phyloP scores from a whole-genome alignment of 2,888 invertebrate species.

The Stenodema calcarata region DNA sequence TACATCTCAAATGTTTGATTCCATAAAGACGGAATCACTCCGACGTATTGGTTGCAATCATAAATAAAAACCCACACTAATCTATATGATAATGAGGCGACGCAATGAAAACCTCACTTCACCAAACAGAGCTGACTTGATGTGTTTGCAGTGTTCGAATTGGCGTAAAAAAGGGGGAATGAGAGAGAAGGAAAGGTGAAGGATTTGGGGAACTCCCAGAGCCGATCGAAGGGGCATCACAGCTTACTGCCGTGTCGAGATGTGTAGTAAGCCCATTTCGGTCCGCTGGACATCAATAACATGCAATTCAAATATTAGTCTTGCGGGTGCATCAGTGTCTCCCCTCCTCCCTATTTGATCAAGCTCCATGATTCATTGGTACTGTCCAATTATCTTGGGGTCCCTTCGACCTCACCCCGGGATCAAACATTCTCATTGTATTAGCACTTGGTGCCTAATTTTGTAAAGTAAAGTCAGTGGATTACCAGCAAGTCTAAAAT shows the following conservation, averaged over 20 bases:
- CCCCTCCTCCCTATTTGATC: background rate
- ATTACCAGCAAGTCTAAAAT: background rate
- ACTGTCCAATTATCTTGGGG: background rate
- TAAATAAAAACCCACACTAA: background rate
- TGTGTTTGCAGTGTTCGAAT: background rate
- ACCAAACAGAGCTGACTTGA: background rate
- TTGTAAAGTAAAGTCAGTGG: background rate
- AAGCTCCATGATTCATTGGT: background rate
- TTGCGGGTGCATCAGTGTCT: conserved; percentile 34
- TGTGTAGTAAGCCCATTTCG: conserved; percentile 14
- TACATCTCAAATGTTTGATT: background rate
- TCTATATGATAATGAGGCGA: background rate
- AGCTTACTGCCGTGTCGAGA: background rate
- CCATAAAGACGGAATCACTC: background rate
- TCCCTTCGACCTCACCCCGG: background rate
- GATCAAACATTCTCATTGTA: background rate
- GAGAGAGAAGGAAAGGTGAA: background rate
- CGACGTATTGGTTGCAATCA: background rate
- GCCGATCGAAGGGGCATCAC: background rate
- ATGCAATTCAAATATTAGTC: conserved; percentile 30
- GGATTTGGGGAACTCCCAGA: background rate
- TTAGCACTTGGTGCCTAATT: background rate
- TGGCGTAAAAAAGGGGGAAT: background rate
- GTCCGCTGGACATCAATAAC: conserved; percentile 31
- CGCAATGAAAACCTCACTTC: background rate